Conservation (phyloP, 1,140 invertebrate genomes). For the Pectinophora gossypiella region DNA sequence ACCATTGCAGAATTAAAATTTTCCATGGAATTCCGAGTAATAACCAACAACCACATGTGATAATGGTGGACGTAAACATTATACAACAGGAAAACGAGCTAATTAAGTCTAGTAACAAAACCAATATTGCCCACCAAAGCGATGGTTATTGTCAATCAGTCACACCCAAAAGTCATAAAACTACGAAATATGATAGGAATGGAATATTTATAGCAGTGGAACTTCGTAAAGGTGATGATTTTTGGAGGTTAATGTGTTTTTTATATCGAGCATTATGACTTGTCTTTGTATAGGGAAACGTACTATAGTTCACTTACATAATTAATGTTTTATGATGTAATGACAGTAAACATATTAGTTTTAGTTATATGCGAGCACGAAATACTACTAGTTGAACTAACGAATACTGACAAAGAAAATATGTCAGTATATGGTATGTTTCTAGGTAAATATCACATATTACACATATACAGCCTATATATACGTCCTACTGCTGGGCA, state of each 20-base stretch:
- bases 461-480: too few relatives aligned
- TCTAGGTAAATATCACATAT: too few relatives aligned
- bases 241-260: conserved; percentile 24
- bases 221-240: conserved; percentile 23
- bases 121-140: conserved; percentile 29
- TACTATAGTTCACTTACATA: too few relatives aligned
- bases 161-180: conserved; percentile 30
- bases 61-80: neutral
- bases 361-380: too few relatives aligned
- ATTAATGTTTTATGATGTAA: too few relatives aligned
- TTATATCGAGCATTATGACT: conserved; percentile 21
- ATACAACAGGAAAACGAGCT: neutral
- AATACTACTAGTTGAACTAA: too few relatives aligned
- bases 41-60: too few relatives aligned
- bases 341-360: too few relatives aligned
- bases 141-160: conserved; percentile 29
- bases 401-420: too few relatives aligned
- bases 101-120: neutral
- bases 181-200: conserved; percentile 27
- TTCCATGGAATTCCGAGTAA: neutral
- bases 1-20: neutral
- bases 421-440: too few relatives aligned
- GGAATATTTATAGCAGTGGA: conserved; percentile 22
- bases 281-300: too few relatives aligned
- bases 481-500: too few relatives aligned